A percentile compares a stretch with the other conserved stretches of the same genome.
phyloP scores from a whole-genome alignment of 1,140 invertebrate genomes.

The Tetramorium simillimum region DNA sequence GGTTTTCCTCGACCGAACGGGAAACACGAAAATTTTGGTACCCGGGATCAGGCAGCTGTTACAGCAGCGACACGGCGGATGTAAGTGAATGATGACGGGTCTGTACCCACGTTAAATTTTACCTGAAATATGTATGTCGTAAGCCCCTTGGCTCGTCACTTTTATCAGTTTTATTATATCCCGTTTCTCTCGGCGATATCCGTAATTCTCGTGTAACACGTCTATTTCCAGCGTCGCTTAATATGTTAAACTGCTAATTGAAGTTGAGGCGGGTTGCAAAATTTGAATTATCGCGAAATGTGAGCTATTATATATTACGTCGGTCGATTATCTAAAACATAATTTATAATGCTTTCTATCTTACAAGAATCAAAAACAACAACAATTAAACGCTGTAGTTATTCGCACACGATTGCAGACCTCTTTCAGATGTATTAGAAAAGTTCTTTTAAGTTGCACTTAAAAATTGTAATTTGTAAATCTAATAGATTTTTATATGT shows the following conservation, averaged over 20 bases:
- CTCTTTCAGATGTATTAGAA: not conserved
- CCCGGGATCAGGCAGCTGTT: slow-evolving; percentile 43
- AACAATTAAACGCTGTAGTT: not conserved
- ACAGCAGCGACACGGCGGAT: slow-evolving; percentile 34
- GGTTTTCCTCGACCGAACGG: not conserved
- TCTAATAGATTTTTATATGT: not conserved
- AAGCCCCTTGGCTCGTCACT: not conserved
- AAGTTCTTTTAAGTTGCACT: not conserved
- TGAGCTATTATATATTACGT: not conserved
- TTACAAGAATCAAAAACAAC: not conserved
- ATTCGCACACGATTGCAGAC: not conserved
- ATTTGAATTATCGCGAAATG: not conserved
- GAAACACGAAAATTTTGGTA: slow-evolving; percentile 50
- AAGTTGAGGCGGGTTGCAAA: not conserved
- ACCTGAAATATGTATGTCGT: slow-evolving; percentile 43
- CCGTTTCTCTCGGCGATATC: not conserved
- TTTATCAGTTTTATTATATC: slow-evolving; percentile 33
- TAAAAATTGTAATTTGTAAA: not conserved
- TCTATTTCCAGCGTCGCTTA: not conserved
- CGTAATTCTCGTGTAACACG: slow-evolving; percentile 15
- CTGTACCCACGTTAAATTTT: slow-evolving; percentile 37
- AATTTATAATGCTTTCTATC: not conserved
- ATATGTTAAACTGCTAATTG: slow-evolving; percentile 18
- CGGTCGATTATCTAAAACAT: not conserved
- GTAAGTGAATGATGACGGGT: slow-evolving; percentile 50